A percentile compares a stretch with the other conserved stretches of the same genome.
These are phyloP conservation scores for Eremophila alpestris DNA, from an alignment of 2,797 vertebrate species.

Conservation along the genomic window DNA sequence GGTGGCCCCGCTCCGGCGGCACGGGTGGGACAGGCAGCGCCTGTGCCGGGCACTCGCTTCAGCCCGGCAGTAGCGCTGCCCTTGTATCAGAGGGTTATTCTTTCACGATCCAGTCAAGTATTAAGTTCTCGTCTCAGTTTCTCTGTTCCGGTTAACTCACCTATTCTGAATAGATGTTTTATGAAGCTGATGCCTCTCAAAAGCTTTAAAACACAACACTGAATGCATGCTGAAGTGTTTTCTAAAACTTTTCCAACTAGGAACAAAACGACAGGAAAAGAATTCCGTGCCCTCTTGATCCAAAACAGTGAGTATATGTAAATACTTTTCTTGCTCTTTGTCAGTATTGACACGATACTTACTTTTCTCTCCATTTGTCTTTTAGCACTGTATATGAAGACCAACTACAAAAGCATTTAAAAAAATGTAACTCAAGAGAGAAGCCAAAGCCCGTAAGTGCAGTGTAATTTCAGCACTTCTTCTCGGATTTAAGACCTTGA, in stretches of 20 bases:
- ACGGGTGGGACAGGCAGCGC: neutral
- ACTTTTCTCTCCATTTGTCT: slow-evolving; percentile 22
- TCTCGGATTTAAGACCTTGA: neutral
- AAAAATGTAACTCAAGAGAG: slow-evolving; percentile 93
- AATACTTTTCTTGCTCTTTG: neutral
- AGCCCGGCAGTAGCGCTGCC: accelerated
- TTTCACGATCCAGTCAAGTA: accelerated
- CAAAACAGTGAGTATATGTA: slow-evolving; percentile 88
- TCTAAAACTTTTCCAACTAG: slow-evolving; percentile 51
- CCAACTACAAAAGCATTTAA: slow-evolving; percentile 90
- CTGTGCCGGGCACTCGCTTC: accelerated
- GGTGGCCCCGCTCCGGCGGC: neutral
- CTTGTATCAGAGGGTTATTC: accelerated
- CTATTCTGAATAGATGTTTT: neutral
- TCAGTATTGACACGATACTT: neutral
- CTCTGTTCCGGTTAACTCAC: neutral
- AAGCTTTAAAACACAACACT: neutral
- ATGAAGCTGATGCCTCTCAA: neutral
- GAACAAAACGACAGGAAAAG: slow-evolving; percentile 79
- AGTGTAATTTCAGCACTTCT: neutral
- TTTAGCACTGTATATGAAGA: slow-evolving; percentile 91
- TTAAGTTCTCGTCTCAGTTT: neutral
- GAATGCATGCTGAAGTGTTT: neutral
- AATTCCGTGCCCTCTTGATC: slow-evolving; percentile 91
- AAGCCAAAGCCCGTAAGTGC: slow-evolving; percentile 90